Percentiles rank a stretch among this genome's conserved stretches.
phyloP scores from a whole-genome alignment of 2,888 invertebrate species.

The Harpalus rubripes region DNA sequence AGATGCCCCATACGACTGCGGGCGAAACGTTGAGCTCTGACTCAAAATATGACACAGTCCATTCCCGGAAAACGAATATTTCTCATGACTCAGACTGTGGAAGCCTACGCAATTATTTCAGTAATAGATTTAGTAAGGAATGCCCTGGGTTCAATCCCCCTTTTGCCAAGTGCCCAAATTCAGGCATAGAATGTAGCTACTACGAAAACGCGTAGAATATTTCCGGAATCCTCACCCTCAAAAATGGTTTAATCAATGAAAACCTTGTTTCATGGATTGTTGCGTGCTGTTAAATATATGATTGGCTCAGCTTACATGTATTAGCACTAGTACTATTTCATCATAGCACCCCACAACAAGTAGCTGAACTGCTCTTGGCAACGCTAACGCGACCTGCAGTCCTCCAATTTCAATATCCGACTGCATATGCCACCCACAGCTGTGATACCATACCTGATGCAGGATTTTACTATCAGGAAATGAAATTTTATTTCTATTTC shows the following conservation, averaged over 20 bases:
- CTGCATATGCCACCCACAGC: background rate
- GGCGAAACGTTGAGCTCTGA: too few relatives aligned
- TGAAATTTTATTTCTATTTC: conserved; percentile 1
- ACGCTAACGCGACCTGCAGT: background rate
- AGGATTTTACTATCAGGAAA: background rate
- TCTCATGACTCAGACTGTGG: too few relatives aligned
- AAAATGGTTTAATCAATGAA: background rate
- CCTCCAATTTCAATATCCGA: background rate
- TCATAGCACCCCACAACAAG: background rate
- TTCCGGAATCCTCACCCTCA: background rate
- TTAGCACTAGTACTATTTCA: background rate
- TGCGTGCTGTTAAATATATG: background rate
- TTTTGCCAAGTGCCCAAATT: too few relatives aligned
- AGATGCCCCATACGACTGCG: too few relatives aligned
- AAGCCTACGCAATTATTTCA: too few relatives aligned
- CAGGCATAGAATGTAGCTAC: too few relatives aligned
- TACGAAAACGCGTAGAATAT: background rate
- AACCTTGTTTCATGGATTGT: background rate
- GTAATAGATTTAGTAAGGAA: too few relatives aligned
- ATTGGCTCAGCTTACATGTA: background rate
- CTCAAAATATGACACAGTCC: too few relatives aligned
- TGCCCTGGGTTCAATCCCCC: too few relatives aligned
- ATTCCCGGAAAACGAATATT: too few relatives aligned
- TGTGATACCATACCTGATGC: background rate
- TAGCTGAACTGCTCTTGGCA: background rate